These are phyloP conservation scores for Rhegmatorhina hoffmannsi DNA, from an alignment of 2,113 vertebrate species.

Conservation along the genomic window DNA sequence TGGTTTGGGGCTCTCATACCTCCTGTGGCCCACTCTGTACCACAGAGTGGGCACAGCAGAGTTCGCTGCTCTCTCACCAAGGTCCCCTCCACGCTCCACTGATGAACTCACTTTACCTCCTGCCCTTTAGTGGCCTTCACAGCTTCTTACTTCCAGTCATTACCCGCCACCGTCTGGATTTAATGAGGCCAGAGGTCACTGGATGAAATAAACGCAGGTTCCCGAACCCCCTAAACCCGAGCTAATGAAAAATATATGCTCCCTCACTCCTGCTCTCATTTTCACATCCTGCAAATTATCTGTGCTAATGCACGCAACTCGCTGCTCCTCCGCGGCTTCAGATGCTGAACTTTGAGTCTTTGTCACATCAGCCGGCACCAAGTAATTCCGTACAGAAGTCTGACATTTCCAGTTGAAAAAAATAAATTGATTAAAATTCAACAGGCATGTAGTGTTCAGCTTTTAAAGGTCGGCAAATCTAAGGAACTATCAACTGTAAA, in stretches of 20 bases:
- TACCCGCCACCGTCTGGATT: constrained; percentile 24
- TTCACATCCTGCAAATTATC: constrained; percentile 71
- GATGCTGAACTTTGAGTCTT: constrained; percentile 79
- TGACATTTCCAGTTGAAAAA: constrained; percentile 83
- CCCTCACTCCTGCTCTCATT: constrained; percentile 61
- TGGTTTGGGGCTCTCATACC: not conserved
- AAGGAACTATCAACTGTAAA: constrained; percentile 81
- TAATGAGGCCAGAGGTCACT: constrained; percentile 36
- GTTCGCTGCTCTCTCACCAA: not conserved
- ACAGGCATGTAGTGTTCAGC: constrained; percentile 76
- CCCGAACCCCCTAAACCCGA: constrained; percentile 57
- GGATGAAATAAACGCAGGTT: constrained; percentile 60
- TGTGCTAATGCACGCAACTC: constrained; percentile 61
- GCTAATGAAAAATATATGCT: constrained; percentile 75
- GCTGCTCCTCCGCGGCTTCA: constrained; percentile 64
- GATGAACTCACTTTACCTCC: not conserved
- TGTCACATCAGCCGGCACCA: constrained; percentile 75
- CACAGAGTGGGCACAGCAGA: not conserved
- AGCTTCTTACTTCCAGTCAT: constrained; percentile 60
- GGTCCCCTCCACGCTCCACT: not conserved
- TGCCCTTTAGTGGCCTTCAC: not conserved
- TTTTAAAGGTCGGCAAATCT: constrained; percentile 81
- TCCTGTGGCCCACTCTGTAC: rapidly evolving
- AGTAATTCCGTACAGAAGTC: constrained; percentile 78
- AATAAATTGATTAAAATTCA: constrained; percentile 86